A percentile compares a stretch with the other conserved stretches of the same genome.
phyloP scores from a whole-genome alignment of 2,797 vertebrate species.

The Antennarius maculatus region DNA sequence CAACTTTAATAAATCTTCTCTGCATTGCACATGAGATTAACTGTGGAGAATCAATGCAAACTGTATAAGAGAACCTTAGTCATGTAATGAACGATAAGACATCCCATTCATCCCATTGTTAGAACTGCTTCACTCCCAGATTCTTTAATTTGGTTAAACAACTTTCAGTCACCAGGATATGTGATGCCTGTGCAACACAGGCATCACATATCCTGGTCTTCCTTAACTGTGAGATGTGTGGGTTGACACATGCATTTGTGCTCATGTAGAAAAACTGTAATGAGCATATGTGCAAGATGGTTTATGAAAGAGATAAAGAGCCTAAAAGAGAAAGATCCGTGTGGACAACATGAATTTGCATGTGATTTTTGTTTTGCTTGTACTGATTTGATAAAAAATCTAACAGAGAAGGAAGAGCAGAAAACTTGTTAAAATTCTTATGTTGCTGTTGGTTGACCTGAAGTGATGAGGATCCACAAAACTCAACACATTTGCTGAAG shows the following conservation, averaged over 20 bases:
- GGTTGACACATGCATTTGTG: background rate
- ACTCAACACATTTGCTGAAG: background rate
- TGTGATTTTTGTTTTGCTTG: constrained; percentile 9
- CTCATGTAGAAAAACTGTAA: background rate
- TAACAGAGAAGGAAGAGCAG: background rate
- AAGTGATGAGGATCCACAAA: background rate
- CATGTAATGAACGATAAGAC: background rate
- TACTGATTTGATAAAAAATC: constrained; percentile 2
- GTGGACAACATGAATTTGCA: constrained; percentile 21
- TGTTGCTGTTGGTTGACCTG: background rate
- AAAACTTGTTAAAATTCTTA: background rate
- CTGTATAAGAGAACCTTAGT: constrained; percentile 1
- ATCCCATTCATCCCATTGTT: background rate
- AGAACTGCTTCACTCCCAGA: background rate
- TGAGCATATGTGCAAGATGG: background rate
- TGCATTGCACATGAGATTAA: constrained; percentile 2
- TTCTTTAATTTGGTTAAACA: too few relatives aligned
- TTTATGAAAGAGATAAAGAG: constrained; percentile 1
- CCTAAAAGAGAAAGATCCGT: constrained; percentile 5
- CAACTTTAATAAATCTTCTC: background rate
- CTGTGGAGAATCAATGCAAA: background rate
- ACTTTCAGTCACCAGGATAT: too few relatives aligned
- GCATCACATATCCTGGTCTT: background rate
- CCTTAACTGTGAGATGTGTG: background rate
- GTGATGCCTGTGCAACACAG: too few relatives aligned